These are phyloP conservation scores for Drosophila infuscata DNA, from an alignment of 2,888 invertebrate genomes.

Conservation along the genomic window DNA sequence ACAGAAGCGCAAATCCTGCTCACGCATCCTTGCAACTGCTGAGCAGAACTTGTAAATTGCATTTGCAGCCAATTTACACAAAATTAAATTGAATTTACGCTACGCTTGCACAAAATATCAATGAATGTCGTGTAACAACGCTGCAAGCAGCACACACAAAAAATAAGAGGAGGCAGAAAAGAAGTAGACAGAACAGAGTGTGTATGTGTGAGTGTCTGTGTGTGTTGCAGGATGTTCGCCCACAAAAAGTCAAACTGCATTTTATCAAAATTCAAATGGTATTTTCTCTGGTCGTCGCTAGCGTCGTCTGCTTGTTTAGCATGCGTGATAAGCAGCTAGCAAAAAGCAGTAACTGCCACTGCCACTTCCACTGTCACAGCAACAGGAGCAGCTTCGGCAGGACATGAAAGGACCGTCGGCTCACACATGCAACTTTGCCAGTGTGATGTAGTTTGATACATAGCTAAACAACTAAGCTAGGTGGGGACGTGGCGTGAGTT, in stretches of 20 bases:
- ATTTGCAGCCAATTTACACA: conserved; percentile 78
- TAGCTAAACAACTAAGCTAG: conserved; percentile 45
- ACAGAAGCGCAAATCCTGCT: conserved; percentile 46
- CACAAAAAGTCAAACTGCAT: conserved; percentile 70
- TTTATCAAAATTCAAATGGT: conserved; percentile 80
- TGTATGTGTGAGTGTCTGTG: not conserved
- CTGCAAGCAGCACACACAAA: conserved; percentile 33
- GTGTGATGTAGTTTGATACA: conserved; percentile 54
- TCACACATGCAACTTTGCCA: conserved; percentile 43
- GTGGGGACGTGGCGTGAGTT: conserved; percentile 2
- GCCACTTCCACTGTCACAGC: conserved; percentile 22
- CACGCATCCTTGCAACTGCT: conserved; percentile 47
- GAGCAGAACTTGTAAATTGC: conserved; percentile 68
- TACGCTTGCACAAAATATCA: conserved; percentile 77
- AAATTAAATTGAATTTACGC: conserved; percentile 78
- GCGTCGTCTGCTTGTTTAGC: conserved; percentile 71
- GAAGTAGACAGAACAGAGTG: conserved; percentile 5
- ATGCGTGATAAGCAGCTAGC: conserved; percentile 73
- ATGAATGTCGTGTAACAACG: conserved; percentile 69
- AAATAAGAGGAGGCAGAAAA: conserved; percentile 16
- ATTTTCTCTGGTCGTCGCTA: conserved; percentile 53
- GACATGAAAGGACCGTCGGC: conserved; percentile 40
- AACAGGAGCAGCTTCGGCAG: conserved; percentile 33
- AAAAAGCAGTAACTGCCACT: conserved; percentile 48
- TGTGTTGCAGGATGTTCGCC: conserved; percentile 24